These are phyloP conservation scores for Myodes glareolus DNA, from an alignment of 2,113 vertebrate species.

Conservation along the genomic window DNA sequence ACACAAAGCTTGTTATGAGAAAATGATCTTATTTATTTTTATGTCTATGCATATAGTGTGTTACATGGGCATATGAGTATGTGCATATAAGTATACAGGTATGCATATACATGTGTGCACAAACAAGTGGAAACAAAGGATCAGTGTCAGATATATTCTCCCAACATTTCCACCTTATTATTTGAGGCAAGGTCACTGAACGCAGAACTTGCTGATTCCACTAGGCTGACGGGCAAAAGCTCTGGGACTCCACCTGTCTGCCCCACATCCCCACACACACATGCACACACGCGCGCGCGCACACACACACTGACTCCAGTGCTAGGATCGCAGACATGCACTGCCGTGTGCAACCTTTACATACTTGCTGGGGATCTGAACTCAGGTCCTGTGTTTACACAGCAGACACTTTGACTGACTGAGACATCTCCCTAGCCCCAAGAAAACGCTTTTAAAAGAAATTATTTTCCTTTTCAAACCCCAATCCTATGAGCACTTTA, in stretches of 20 bases:
- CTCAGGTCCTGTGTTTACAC: background rate
- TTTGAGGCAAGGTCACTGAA: background rate
- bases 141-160: background rate
- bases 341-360: background rate
- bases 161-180: background rate
- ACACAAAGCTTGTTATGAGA: background rate
- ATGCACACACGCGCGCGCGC: background rate
- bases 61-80: background rate
- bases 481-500: conserved; percentile 4
- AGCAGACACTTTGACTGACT: background rate
- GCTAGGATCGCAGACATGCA: background rate
- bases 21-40: background rate
- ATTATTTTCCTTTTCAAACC: background rate
- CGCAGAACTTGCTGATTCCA: background rate
- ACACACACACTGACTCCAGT: background rate
- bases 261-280: background rate
- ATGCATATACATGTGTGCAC: background rate
- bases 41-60: background rate
- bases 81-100: background rate
- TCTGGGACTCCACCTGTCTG: background rate
- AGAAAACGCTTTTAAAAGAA: background rate
- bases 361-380: background rate
- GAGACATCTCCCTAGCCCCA: background rate
- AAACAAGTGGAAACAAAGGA: background rate
- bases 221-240: background rate